These are phyloP conservation scores for Leguminivora glycinivorella DNA, from an alignment of 1,140 invertebrate genomes.

Conservation along the genomic window DNA sequence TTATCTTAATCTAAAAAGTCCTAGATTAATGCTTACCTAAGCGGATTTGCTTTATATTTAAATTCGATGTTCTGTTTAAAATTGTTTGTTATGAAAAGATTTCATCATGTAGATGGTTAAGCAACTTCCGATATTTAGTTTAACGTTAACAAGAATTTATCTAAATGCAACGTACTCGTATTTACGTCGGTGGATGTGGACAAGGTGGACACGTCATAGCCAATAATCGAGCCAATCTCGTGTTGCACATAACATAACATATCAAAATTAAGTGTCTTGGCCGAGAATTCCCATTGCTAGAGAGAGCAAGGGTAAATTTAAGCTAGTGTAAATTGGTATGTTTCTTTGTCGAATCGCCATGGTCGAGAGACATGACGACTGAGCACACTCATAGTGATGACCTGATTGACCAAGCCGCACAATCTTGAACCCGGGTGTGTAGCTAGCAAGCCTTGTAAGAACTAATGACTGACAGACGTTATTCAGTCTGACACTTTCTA, in stretches of 20 bases:
- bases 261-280: conserved; percentile 12
- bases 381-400: no score
- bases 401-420: no score
- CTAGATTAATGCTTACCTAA: conserved; percentile 9
- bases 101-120: not conserved
- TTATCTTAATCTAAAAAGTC: conserved; percentile 25
- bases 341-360: no score
- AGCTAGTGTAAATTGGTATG: not conserved
- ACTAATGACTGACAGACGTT: no score
- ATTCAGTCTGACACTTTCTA: no score
- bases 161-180: not conserved
- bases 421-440: no score
- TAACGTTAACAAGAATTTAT: conserved; percentile 3
- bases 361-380: no score
- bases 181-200: not conserved
- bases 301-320: not conserved
- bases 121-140: not conserved
- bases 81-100: conserved; percentile 9
- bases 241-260: conserved; percentile 26
- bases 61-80: not conserved
- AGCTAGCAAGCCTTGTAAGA: no score
- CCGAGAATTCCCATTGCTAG: not conserved
- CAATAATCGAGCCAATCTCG: conserved; percentile 14
- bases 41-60: not conserved
- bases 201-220: conserved; percentile 6